These are phyloP conservation scores for Eupristina koningsbergeri DNA, from an alignment of 1,140 invertebrate species.

Conservation along the genomic window DNA sequence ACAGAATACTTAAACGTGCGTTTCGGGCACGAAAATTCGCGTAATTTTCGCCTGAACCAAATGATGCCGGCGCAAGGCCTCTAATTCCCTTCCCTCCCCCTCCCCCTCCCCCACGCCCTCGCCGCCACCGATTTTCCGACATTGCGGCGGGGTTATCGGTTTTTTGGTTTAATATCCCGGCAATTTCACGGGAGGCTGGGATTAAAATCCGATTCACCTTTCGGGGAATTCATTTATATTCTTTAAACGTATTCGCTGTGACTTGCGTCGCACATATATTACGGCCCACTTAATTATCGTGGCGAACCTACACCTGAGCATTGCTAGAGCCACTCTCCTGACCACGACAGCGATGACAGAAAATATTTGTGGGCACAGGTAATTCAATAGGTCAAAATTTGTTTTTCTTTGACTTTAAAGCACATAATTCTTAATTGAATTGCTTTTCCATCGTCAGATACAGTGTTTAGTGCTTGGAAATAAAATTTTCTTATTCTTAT, in stretches of 20 bases:
- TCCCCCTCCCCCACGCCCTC: too few species aligned
- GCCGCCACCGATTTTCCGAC: too few species aligned
- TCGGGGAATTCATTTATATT: conserved; percentile 37
- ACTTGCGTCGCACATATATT: conserved; percentile 22
- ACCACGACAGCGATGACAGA: not conserved
- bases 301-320: not conserved
- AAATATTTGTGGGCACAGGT: not conserved
- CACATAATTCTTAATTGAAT: not conserved
- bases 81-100: conserved; percentile 10
- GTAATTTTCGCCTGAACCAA: conserved; percentile 7
- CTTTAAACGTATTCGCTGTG: conserved; percentile 13
- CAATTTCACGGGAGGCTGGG: too few species aligned
- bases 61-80: not conserved
- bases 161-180: too few species aligned
- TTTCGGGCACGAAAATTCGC: not conserved
- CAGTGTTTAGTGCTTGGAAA: not conserved
- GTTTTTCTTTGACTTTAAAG: not conserved
- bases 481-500: not conserved
- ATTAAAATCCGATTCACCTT: too few species aligned
- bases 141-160: too few species aligned
- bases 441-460: not conserved
- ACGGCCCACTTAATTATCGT: conserved; percentile 53
- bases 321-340: not conserved
- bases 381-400: not conserved
- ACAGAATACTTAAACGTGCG: not conserved